phyloP scores from a whole-genome alignment of 2,888 invertebrate species.

The Corbicula japonica region DNA sequence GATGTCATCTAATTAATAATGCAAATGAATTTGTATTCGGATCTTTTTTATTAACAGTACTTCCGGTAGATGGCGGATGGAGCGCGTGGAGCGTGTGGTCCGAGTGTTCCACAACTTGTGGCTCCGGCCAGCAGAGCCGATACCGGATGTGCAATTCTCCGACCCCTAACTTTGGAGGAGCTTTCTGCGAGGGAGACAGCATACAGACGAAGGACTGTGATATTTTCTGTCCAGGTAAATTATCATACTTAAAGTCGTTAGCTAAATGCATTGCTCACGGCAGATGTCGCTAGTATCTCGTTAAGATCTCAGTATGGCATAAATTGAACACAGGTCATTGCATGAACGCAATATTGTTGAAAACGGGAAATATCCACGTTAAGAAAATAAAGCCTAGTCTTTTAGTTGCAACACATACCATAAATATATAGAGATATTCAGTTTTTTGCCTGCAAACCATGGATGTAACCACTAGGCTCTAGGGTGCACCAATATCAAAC shows the following conservation, averaged over 20 bases:
- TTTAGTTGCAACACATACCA: too few relatives aligned
- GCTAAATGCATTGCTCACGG: too few relatives aligned
- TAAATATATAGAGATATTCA: too few relatives aligned
- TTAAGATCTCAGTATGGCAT: too few relatives aligned
- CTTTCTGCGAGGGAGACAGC: constrained; percentile 90
- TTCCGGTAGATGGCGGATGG: constrained; percentile 89
- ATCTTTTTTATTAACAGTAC: constrained; percentile 65
- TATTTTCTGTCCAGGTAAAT: constrained; percentile 74
- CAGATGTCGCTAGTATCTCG: too few relatives aligned
- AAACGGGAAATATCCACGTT: too few relatives aligned
- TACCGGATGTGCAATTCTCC: constrained; percentile 96
- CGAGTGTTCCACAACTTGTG: constrained; percentile 91
- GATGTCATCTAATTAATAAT: neutral
- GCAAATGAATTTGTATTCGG: neutral
- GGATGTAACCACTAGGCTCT: too few relatives aligned
- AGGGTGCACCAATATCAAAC: too few relatives aligned
- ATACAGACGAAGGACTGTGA: constrained; percentile 74
- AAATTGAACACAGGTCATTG: too few relatives aligned
- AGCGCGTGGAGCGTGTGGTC: constrained; percentile 95
- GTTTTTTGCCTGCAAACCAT: too few relatives aligned
- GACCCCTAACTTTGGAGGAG: constrained; percentile 94
- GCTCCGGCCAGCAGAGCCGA: constrained; percentile 93
- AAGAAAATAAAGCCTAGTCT: too few relatives aligned
- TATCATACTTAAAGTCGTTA: neutral
- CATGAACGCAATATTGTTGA: too few relatives aligned